Evolutionary conservation across 2,113 vertebrate genomes (phyloP).

Genomic region (Cettia cetti): DNA sequence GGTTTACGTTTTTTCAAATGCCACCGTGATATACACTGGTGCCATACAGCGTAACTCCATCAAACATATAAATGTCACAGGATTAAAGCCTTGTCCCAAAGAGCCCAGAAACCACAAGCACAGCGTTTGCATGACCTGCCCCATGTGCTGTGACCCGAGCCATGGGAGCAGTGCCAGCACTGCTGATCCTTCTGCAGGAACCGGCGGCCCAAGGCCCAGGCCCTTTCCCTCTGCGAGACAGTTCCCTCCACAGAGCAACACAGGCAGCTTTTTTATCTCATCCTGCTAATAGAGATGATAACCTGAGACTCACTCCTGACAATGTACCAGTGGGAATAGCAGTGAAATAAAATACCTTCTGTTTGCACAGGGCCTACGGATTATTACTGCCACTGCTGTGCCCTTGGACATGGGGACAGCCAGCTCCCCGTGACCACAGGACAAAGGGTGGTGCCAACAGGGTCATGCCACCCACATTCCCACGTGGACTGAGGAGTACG

Average conservation of each 20-base stretch:
- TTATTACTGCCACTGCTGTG: background rate
- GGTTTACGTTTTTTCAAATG: background rate
- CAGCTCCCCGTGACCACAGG: rapidly evolving
- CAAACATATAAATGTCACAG: background rate
- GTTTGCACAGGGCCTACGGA: background rate
- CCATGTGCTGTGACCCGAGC: rapidly evolving
- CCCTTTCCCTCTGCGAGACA: rapidly evolving
- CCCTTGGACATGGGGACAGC: background rate
- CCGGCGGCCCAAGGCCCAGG: background rate
- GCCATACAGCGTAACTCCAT: background rate
- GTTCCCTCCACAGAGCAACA: background rate
- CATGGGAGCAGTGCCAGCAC: rapidly evolving
- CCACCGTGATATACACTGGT: background rate
- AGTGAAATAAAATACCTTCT: background rate
- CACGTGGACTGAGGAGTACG: rapidly evolving
- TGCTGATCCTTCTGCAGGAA: background rate
- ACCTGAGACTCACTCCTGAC: background rate
- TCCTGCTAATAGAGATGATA: background rate
- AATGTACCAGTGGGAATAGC: rapidly evolving
- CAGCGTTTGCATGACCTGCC: rapidly evolving
- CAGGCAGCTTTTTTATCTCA: background rate
- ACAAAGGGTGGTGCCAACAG: rapidly evolving
- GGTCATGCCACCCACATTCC: background rate
- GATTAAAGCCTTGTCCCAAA: background rate
- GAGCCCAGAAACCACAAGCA: rapidly evolving